A percentile compares a stretch with the other conserved stretches of the same genome.
phyloP scores from a whole-genome alignment of 2,113 vertebrate species.

The Copsychus sechellarum region DNA sequence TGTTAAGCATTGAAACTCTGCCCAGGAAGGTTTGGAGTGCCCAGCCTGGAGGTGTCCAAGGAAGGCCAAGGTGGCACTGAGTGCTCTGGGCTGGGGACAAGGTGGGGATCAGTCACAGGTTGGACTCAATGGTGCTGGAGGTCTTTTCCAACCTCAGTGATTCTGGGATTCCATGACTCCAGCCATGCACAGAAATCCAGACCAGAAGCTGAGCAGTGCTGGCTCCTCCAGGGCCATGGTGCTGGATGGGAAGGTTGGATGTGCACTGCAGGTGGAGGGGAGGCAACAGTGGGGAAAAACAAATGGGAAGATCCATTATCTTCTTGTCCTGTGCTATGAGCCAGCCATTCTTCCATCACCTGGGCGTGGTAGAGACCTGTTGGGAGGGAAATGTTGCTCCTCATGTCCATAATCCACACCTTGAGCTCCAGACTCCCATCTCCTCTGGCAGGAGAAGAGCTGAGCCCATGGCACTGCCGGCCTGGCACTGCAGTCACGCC shows the following conservation, averaged over 20 bases:
- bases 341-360: rapidly evolving
- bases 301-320: background rate
- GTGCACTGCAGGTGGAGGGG: background rate
- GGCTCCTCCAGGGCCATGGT: rapidly evolving
- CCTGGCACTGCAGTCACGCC: rapidly evolving
- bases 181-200: background rate
- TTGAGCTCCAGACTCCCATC: background rate
- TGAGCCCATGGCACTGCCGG: rapidly evolving
- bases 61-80: background rate
- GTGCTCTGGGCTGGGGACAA: background rate
- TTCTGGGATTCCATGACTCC: background rate
- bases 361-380: background rate
- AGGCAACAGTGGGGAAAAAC: background rate
- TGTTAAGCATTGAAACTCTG: background rate
- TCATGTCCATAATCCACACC: rapidly evolving
- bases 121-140: rapidly evolving
- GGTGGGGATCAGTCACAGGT: rapidly evolving
- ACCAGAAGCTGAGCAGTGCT: rapidly evolving
- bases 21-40: background rate
- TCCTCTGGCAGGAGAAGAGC: background rate
- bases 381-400: background rate
- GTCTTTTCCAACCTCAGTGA: background rate
- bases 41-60: background rate
- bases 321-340: rapidly evolving
- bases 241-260: background rate